Evolutionary conservation across 2,888 invertebrate genomes (phyloP).

Genomic region (Drosophila subquinaria): DNA sequence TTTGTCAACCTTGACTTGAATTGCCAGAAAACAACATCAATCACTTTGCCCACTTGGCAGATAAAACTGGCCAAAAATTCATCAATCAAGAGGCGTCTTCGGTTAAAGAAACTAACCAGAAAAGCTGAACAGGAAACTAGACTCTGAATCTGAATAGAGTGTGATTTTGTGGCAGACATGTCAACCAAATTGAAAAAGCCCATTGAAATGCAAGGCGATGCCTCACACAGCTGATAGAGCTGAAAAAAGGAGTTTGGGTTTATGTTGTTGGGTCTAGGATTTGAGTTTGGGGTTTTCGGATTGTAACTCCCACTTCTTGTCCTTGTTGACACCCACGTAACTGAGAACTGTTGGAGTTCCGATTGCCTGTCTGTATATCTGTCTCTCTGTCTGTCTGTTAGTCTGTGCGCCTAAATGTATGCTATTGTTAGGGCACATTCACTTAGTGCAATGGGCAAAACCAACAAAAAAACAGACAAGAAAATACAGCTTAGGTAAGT

Average conservation of each 20-base stretch:
- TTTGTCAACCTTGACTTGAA: slow-evolving; percentile 54
- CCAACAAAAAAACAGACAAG: slow-evolving; percentile 45
- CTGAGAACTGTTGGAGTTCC: slow-evolving; percentile 6
- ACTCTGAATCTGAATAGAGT: slow-evolving; percentile 6
- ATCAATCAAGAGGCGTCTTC: slow-evolving; percentile 57
- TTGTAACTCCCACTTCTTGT: neutral
- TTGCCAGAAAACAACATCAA: slow-evolving; percentile 58
- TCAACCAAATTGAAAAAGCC: slow-evolving; percentile 56
- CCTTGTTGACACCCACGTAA: slow-evolving; percentile 37
- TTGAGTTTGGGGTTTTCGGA: neutral
- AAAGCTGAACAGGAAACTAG: slow-evolving; percentile 29
- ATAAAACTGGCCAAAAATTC: slow-evolving; percentile 18
- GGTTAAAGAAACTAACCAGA: slow-evolving; percentile 31
- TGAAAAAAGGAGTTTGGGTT: slow-evolving; percentile 7
- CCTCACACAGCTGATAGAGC: slow-evolving; percentile 17
- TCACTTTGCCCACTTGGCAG: slow-evolving; percentile 44
- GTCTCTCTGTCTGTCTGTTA: slow-evolving; percentile 18
- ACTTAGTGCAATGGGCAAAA: slow-evolving; percentile 68
- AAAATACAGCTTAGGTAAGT: neutral
- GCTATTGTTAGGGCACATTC: slow-evolving; percentile 72
- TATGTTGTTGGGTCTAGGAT: neutral
- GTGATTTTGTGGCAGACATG: slow-evolving; percentile 38
- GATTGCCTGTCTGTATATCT: slow-evolving; percentile 1
- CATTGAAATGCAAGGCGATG: slow-evolving; percentile 59
- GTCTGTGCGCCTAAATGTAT: slow-evolving; percentile 72